Evolutionary conservation across 92 coral and sea anemone species (phyloP), one percentile per base, ranked within the genome.

Genomic region (Micromussa lordhowensis): DNA sequence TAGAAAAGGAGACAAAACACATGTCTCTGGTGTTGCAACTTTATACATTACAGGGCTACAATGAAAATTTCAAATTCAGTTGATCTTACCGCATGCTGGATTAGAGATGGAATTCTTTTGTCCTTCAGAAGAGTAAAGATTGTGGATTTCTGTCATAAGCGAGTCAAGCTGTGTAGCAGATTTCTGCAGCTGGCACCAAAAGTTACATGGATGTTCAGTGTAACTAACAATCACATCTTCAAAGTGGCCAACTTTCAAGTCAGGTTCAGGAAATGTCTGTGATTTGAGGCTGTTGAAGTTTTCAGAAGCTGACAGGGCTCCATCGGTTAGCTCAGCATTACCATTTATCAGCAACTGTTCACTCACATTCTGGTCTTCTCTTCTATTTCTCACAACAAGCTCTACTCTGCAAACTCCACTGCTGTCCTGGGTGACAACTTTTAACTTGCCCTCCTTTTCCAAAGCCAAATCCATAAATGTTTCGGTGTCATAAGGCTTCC

Each of bases 141-240:
- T 92, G 55, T 93, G 82, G 28, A 97, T 85, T 4, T 89, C 84
- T 66, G 90, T 69, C 99, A 96, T 97, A 21, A 97, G 70, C 0
- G 84, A 51, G 29, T 96, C 97, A 49, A 97, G 96, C 30, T 97
- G 94, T 29, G 82, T 81, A 5, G 78, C 71, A 63, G 94, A 91
- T 68, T 91, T 89, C 34, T 77, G 70, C 49, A 96, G 91, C 88
- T 97, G 99, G 82, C 99, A 97, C 99, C 99, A 97, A 84, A 97
- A 97, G 75, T 80, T 79, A 30, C 92, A 94, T 29, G 98, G 98
- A 80, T 92, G 89, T 26, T 97, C 98, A 76, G 89, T 88, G 80
- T 94, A 92, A 48, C 94, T 93, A 18, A 97, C 96, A 71, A 93
- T 79, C 63, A 97, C 93, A 91, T 97, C 99, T 82, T 94, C 96